Conservation (phyloP, 2,113 vertebrate species). For the Clarias macrocephalus region DNA sequence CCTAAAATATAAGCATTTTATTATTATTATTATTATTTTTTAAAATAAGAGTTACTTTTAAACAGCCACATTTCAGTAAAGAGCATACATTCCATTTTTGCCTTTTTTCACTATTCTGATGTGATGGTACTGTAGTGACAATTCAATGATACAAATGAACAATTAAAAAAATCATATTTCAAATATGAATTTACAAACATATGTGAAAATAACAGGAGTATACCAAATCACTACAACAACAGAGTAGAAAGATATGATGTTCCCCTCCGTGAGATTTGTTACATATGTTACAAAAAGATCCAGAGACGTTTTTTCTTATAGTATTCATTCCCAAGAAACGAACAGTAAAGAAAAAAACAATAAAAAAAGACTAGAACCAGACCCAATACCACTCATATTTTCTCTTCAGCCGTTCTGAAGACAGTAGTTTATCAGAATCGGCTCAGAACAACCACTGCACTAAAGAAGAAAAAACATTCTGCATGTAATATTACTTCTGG, state of each 20-base stretch:
- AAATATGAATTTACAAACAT: not conserved
- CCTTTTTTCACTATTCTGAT: not conserved
- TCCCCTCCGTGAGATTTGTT: not conserved
- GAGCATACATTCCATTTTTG: not conserved
- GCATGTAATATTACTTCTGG: no score
- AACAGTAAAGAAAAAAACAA: no score
- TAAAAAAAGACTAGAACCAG: no score
- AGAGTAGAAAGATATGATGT: not conserved
- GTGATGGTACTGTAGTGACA: not conserved
- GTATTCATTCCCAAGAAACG: no score
- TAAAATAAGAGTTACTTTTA: not conserved
- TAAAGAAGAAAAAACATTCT: no score
- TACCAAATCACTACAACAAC: no score
- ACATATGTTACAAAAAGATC: not conserved
- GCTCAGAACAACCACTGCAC: no score
- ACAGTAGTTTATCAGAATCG: no score
- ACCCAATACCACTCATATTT: no score
- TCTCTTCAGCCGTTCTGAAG: no score
- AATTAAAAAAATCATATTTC: not conserved
- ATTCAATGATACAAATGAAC: not conserved
- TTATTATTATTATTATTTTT: no score
- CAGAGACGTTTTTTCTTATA: no score
- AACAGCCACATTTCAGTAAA: not conserved
- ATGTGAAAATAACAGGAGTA: not conserved
- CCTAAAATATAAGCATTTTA: not conserved